Evolutionary conservation across 2,113 vertebrate genomes (phyloP).

Genomic region (Neodon shergylaensis): DNA sequence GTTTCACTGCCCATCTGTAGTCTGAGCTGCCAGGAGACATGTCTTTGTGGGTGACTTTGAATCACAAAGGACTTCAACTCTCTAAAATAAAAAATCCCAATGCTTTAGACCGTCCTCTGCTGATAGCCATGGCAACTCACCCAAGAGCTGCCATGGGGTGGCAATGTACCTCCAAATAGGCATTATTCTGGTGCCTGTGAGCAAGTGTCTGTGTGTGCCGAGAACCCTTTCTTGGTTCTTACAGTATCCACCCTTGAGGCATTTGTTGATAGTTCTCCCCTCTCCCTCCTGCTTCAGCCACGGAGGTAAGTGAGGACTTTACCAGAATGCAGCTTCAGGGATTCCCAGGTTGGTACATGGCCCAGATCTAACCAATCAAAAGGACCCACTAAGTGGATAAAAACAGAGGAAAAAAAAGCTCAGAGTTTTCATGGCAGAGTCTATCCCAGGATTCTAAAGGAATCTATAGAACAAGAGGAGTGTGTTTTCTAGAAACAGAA

Average conservation of each 20-base stretch:
- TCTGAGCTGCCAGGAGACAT: constrained; percentile 66
- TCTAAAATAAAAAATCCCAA: constrained; percentile 57
- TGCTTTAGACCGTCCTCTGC: constrained; percentile 26
- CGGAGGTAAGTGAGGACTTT: background rate
- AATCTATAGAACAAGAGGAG: background rate
- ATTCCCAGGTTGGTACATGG: background rate
- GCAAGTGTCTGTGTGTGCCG: background rate
- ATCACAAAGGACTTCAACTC: constrained; percentile 59
- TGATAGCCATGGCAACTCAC: constrained; percentile 23
- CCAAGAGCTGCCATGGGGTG: background rate
- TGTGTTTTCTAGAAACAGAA: background rate
- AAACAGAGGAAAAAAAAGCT: background rate
- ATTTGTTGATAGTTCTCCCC: too few species aligned
- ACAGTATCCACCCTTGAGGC: background rate
- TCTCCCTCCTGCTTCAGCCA: background rate
- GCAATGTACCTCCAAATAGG: constrained; percentile 28
- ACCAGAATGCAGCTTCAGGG: background rate
- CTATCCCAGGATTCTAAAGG: background rate
- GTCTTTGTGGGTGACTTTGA: constrained; percentile 78
- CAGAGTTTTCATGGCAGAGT: background rate
- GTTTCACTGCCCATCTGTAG: constrained; percentile 69
- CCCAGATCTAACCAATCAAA: background rate
- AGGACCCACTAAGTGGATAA: background rate
- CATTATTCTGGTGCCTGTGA: background rate
- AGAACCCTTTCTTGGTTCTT: background rate